These are phyloP conservation scores for Drosophila neocordata DNA, from an alignment of 1,140 invertebrate genomes.

Conservation along the genomic window DNA sequence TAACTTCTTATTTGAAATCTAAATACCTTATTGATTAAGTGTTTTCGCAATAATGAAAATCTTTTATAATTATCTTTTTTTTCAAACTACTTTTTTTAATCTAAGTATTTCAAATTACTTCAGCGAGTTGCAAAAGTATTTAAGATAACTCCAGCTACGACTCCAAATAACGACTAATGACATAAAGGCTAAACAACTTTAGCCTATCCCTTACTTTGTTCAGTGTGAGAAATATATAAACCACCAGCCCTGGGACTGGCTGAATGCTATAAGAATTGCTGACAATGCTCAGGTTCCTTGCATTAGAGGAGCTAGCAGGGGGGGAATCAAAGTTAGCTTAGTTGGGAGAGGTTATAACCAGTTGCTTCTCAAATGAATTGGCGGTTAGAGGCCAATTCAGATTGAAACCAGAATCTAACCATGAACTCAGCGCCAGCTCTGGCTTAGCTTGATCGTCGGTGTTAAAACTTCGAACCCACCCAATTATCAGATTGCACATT, in stretches of 20 bases:
- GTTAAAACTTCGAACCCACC: background rate
- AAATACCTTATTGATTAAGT: too few relatives aligned
- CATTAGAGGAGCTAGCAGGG: background rate
- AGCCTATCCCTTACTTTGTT: background rate
- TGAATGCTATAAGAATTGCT: conserved; percentile 15
- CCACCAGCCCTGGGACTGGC: background rate
- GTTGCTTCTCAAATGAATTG: conserved; percentile 55
- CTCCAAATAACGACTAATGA: too few relatives aligned
- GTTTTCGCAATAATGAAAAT: too few relatives aligned
- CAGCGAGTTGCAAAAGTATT: too few relatives aligned
- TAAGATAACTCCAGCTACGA: too few relatives aligned
- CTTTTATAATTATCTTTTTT: too few relatives aligned
- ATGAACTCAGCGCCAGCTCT: conserved; percentile 27
- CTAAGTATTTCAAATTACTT: too few relatives aligned
- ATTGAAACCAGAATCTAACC: conserved; percentile 24
- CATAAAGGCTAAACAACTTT: too few relatives aligned
- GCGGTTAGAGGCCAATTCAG: conserved; percentile 33
- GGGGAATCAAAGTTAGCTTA: background rate
- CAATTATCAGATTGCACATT: background rate
- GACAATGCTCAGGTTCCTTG: conserved; percentile 6
- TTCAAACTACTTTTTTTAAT: too few relatives aligned
- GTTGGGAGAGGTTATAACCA: conserved; percentile 48
- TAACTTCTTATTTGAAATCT: too few relatives aligned
- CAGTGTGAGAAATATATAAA: background rate
- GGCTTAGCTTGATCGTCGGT: background rate